Evolutionary conservation across 2,797 vertebrate species (phyloP).

Genomic region (Malacoraja senta): DNA sequence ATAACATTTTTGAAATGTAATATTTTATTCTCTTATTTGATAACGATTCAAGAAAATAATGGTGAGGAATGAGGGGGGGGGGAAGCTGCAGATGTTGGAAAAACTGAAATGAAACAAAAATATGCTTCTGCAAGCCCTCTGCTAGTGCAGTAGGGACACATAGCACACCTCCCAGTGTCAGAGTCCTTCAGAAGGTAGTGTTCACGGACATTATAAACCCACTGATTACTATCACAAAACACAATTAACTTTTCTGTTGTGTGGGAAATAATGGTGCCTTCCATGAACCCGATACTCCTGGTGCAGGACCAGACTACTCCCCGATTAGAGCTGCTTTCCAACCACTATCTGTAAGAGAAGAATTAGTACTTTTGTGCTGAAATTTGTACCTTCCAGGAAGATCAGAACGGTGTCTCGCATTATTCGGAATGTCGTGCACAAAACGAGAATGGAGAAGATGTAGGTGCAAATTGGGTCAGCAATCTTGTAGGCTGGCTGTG

Average conservation of each 20-base stretch:
- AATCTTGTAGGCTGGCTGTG: slow-evolving; percentile 89
- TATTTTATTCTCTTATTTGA: too few species aligned
- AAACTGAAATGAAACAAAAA: too few species aligned
- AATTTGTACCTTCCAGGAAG: slow-evolving; percentile 77
- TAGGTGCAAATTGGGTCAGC: slow-evolving; percentile 95
- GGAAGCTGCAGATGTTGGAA: too few species aligned
- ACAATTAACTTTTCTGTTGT: not conserved
- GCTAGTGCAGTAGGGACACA: not conserved
- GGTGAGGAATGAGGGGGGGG: too few species aligned
- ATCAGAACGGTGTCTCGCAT: slow-evolving; percentile 82
- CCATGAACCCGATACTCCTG: not conserved
- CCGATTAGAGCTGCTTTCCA: not conserved
- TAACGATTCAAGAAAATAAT: too few species aligned
- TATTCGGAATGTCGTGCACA: slow-evolving; percentile 86
- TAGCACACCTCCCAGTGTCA: not conserved
- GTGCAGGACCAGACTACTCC: not conserved
- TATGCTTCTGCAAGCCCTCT: not conserved
- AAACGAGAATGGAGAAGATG: slow-evolving; percentile 84
- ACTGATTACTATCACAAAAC: not conserved
- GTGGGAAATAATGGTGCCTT: not conserved
- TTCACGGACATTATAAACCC: too few species aligned
- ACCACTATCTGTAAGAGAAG: not conserved
- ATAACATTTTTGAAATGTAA: too few species aligned
- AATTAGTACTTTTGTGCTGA: slow-evolving; percentile 30
- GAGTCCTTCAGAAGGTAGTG: not conserved